phyloP scores from a whole-genome alignment of 2,113 vertebrate species.

The Caranx melampygus region DNA sequence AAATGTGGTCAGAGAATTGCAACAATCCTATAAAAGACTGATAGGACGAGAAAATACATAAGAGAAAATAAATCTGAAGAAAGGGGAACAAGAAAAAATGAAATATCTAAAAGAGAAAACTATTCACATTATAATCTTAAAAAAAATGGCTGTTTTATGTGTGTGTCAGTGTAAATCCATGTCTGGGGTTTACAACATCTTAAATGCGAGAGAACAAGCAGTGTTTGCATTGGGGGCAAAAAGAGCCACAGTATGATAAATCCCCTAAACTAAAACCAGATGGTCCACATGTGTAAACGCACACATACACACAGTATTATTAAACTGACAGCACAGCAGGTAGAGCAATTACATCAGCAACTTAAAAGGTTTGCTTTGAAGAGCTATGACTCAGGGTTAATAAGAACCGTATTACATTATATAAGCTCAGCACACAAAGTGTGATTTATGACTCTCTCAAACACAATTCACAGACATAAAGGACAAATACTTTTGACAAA shows the following conservation, averaged over 20 bases:
- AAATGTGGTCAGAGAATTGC: not conserved
- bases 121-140: not conserved
- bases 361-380: conserved; percentile 43
- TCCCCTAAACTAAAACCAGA: conserved; percentile 59
- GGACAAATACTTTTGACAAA: not conserved
- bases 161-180: conserved; percentile 27
- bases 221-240: conserved; percentile 44
- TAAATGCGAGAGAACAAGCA: conserved; percentile 59
- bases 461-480: not conserved
- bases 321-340: conserved; percentile 54
- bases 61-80: not conserved
- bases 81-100: not conserved
- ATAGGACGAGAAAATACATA: not conserved
- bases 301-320: conserved; percentile 25
- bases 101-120: not conserved
- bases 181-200: conserved; percentile 48
- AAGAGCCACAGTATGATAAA: conserved; percentile 47
- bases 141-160: conserved; percentile 14
- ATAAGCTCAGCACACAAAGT: conserved; percentile 8
- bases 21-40: not conserved
- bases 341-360: conserved; percentile 45
- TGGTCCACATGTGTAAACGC: conserved; percentile 42
- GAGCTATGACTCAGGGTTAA: conserved; percentile 13
- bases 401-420: conserved; percentile 30
- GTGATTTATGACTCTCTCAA: not conserved